Percentiles rank a stretch among this genome's conserved stretches.
Evolutionary conservation across 2,113 vertebrate genomes (phyloP).

Genomic region (Otus sunia): DNA sequence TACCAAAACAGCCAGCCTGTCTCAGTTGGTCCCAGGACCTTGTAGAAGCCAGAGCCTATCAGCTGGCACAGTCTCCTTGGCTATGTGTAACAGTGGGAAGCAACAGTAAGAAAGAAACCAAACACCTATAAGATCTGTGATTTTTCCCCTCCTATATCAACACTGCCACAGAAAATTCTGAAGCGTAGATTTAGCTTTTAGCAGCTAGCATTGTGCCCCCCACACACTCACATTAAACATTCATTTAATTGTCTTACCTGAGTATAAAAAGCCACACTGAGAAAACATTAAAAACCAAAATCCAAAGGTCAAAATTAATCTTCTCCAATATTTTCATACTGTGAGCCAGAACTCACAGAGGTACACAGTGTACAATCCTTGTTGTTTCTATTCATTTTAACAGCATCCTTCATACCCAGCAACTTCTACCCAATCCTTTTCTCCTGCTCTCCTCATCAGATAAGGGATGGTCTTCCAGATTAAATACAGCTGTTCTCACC

Average conservation of each 20-base stretch:
- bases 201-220: not conserved
- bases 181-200: not conserved
- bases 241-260: not conserved
- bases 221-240: not conserved
- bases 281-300: not conserved
- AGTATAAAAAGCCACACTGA: not conserved
- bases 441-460: not conserved
- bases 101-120: not conserved
- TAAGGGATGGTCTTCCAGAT: not conserved
- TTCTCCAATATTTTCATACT: not conserved
- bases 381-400: not conserved
- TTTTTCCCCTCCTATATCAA: not conserved
- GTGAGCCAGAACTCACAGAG: not conserved
- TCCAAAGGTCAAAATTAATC: not conserved
- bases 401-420: not conserved
- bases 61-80: not conserved
- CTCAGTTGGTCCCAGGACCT: not conserved
- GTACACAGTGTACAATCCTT: not conserved
- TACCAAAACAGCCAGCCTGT: not conserved
- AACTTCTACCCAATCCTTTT: not conserved
- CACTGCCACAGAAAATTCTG: not conserved
- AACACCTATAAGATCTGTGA: not conserved
- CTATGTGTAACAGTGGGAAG: rapidly evolving
- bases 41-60: not conserved
- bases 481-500: not conserved